Base-by-base conservation (phyloP, 2,797 vertebrate species). In the Emydoidea blandingii region DNA sequence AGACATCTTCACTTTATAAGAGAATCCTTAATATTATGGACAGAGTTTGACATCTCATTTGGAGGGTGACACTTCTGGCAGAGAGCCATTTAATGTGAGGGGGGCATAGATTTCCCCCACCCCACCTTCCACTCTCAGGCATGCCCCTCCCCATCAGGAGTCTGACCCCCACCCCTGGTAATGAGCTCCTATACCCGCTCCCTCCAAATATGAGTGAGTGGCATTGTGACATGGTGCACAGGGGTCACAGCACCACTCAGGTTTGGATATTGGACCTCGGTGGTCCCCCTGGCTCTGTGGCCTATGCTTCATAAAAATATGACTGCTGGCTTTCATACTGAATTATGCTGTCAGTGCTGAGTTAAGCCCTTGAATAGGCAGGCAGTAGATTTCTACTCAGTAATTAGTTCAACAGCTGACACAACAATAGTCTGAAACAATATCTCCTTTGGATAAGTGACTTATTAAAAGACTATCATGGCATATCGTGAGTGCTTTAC, bases 351-450 rank as follows among this genome's bases (percentile, higher is more conserved):
- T 34, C 41, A 12, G 12, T 37, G 47, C 15, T 8, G 50, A 76
- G 81, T 10, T 59, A 83, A 80, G 57, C 7, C 15, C 10, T 0
- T 1, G 57, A 47, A 0, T 4, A 53, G 79, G 34, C 54, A 92
- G 83, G 34, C n/a, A n/a, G 31, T 62, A 4, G 15, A 88, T 92
- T 90, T 88, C 1, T 3, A 52, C 4, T 34, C 62, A 27, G 5
- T 5, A 16, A 52, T 90, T 80, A 52, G 90, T 95, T 79, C 85
- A 79, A 5, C 54, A 9, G 4, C 86, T 52, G 88, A 52, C 87
- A 44, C 41, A 25, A 34, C 31, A 83, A 65, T 15, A 62, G 14
- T 34, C 59, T 62, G 59, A 62, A 62, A 62, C 57, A 62, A 16
- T 34, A 62, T 82, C 34, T 29, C 74, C 44, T 49, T 47, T 76